Percentiles rank a stretch among this genome's conserved stretches.
These are phyloP conservation scores for Unio delphinus DNA, from an alignment of 2,888 invertebrate genomes.

Conservation along the genomic window DNA sequence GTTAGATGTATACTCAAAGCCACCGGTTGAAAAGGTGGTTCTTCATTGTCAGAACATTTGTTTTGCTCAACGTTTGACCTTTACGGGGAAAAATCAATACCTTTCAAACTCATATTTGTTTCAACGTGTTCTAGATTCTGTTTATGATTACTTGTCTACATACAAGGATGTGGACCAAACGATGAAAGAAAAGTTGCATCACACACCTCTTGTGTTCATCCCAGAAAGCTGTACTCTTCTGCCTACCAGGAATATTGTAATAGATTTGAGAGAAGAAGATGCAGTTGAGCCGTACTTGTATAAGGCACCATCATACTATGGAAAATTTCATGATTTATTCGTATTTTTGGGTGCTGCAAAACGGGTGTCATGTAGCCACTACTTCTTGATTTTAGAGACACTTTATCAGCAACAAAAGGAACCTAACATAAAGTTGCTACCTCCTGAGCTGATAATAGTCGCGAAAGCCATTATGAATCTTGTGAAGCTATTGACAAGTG, in stretches of 20 bases:
- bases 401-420: background rate
- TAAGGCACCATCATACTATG: constrained; percentile 16
- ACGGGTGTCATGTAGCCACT: background rate
- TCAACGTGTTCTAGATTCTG: too few species aligned
- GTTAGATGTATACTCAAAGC: constrained; percentile 15
- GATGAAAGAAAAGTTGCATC: too few species aligned
- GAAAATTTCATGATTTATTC: constrained; percentile 19
- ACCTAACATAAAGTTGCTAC: background rate
- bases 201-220: too few species aligned
- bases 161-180: too few species aligned
- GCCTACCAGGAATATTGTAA: constrained; percentile 7
- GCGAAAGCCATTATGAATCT: constrained; percentile 1
- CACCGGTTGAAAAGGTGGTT: constrained; percentile 14
- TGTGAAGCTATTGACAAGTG: background rate
- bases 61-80: background rate
- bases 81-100: too few species aligned
- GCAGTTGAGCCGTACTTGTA: constrained; percentile 26
- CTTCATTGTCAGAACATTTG: constrained; percentile 26
- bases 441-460: constrained; percentile 1
- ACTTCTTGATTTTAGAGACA: background rate
- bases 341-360: constrained; percentile 15
- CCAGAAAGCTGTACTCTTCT: background rate
- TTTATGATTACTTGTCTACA: too few species aligned
- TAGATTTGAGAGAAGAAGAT: constrained; percentile 4
- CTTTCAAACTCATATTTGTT: too few species aligned